Evolutionary conservation across 2,113 vertebrate genomes (phyloP), one percentile per base, ranked within the genome.

Genomic region (Zeus faber): DNA sequence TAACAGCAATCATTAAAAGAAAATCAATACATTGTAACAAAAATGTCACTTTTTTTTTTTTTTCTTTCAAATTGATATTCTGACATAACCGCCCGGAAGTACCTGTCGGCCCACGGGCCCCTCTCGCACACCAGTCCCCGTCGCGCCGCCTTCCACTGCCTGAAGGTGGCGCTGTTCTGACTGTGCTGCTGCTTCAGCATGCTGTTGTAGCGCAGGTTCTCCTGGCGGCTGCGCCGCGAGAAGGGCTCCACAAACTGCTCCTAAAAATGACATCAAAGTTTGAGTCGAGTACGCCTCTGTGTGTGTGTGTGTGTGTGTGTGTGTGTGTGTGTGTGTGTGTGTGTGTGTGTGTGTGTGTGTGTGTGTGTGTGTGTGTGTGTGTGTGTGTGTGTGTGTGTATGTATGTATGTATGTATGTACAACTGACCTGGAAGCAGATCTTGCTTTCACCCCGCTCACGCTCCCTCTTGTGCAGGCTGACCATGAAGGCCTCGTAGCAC

Each of bases 381-480:
- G 27, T 33, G 17, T 35, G n/a, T 33, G 5, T 33, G 18, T 23
- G 11, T 40, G 5, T 40, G 13, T 10, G 18, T 43, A 24, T 43
- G 45, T 24, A 26, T 29, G 18, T 31, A n/a, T 29, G 4, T 29
- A 29, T 29, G 4, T 29, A 29, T 29, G 8, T 29, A 29, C 26
- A 35, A 47, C 80, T 85, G 64, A 99, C 97, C 95, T 98, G 93
- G 84, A 99, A 98, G 73, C 92, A 93, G 60, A 98, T 94, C 70
- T 99, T 99, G 89, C 96, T 97, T 87, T 99, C 96, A 18, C 96
- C 97, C 58, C 92, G 84, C 59, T 98, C 95, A 10, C 96, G 65
- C 55, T 99, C 96, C 61, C 95, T 82, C 56, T 79, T 94, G 70
- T 98, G 95, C 83, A 96, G 87, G 62, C 88, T 97, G 72, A 97